Conservation (phyloP, 2,797 vertebrate genomes). For the Aotus griseimembra region DNA sequence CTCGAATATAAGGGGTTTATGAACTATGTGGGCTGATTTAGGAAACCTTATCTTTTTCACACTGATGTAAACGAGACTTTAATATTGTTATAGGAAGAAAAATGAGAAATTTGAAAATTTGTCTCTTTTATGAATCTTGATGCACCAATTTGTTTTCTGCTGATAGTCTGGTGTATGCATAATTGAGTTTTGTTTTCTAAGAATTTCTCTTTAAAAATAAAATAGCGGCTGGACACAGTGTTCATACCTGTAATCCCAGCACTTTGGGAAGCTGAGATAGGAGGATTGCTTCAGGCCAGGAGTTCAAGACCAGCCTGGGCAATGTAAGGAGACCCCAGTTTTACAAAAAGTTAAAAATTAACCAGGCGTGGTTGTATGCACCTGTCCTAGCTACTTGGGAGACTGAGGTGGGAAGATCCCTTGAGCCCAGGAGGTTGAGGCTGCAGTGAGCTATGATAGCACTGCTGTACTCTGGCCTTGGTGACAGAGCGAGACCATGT, state of each 20-base stretch:
- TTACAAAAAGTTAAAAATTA: background rate
- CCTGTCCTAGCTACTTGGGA: background rate
- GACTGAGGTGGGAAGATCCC: background rate
- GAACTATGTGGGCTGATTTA: background rate
- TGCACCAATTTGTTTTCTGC: background rate
- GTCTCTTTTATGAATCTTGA: background rate
- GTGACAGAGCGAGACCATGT: background rate
- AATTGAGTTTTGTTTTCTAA: background rate
- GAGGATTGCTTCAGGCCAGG: background rate
- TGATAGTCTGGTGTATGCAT: background rate
- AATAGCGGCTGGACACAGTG: background rate
- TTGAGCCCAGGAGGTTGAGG: background rate
- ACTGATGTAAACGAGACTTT: background rate
- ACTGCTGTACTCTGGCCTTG: background rate
- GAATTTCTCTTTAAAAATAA: conserved; percentile 10
- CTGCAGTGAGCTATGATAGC: background rate
- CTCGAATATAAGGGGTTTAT: background rate
- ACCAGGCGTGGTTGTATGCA: background rate
- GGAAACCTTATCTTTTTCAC: background rate
- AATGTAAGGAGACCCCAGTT: background rate
- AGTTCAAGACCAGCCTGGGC: background rate
- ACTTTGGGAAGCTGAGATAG: background rate
- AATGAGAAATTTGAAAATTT: background rate
- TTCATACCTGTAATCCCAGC: background rate
- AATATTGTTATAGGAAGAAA: background rate